Percentiles rank a stretch among this genome's conserved stretches.
These are phyloP conservation scores for Tapirus indicus DNA, from an alignment of 2,797 vertebrate species.

Conservation along the genomic window DNA sequence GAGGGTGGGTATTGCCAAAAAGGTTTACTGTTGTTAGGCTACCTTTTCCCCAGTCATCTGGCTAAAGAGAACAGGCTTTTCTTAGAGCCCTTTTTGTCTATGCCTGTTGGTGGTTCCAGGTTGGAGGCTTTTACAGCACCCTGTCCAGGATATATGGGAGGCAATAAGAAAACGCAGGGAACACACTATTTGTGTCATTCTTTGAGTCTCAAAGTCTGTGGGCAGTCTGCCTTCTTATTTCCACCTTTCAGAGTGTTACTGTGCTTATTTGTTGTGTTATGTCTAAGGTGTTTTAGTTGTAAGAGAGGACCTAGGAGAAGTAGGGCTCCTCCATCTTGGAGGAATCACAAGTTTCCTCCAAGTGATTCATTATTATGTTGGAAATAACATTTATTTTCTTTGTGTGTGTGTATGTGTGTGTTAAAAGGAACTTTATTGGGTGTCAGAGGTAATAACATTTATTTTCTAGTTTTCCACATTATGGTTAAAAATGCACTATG, in stretches of 20 bases:
- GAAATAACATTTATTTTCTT: slow-evolving; percentile 58
- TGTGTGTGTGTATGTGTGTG: background rate
- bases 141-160: background rate
- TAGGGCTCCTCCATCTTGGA: background rate
- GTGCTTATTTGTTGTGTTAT: background rate
- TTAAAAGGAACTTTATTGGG: background rate
- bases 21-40: background rate
- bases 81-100: background rate
- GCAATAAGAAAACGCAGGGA: slow-evolving; percentile 6
- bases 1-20: background rate
- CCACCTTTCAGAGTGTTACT: background rate
- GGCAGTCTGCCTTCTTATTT: slow-evolving; percentile 6
- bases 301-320: slow-evolving; percentile 14
- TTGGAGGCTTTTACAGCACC: slow-evolving; percentile 41
- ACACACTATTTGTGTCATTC: slow-evolving; percentile 10
- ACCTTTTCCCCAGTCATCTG: background rate
- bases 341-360: slow-evolving; percentile 37
- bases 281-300: background rate
- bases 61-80: slow-evolving; percentile 41
- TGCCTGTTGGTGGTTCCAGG: background rate
- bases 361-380: slow-evolving; percentile 52
- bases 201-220: slow-evolving; percentile 15
- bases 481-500: slow-evolving; percentile 59
- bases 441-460: slow-evolving; percentile 17
- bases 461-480: slow-evolving; percentile 60